phyloP scores from a whole-genome alignment of 64 coral and sea anemone genomes.

The Anthopleura sola region DNA sequence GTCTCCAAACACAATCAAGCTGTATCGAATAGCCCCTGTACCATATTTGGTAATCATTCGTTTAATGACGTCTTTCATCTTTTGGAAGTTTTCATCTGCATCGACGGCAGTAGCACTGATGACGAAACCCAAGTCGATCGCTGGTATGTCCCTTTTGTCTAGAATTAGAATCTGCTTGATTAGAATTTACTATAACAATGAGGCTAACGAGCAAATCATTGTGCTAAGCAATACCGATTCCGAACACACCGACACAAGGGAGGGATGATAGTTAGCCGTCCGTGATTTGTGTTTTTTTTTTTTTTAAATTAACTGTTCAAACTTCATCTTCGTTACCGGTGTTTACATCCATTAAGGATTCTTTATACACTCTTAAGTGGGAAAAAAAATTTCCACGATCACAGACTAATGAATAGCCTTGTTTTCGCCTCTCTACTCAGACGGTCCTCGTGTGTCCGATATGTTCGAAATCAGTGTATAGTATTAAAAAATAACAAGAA shows the following conservation, averaged over 20 bases:
- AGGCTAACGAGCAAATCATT: not conserved
- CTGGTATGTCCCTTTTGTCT: slow-evolving; percentile 42
- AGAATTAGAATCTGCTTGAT: not conserved
- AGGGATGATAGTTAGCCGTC: too few relatives aligned
- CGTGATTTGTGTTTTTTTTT: too few relatives aligned
- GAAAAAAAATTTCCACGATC: too few relatives aligned
- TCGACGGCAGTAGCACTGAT: slow-evolving; percentile 53
- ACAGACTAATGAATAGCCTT: too few relatives aligned
- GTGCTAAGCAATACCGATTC: not conserved
- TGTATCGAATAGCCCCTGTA: slow-evolving; percentile 31
- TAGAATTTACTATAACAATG: not conserved
- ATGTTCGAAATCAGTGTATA: not conserved
- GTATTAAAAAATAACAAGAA: not conserved
- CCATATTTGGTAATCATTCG: slow-evolving; percentile 41
- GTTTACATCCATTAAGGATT: too few relatives aligned
- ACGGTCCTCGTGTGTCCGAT: too few relatives aligned
- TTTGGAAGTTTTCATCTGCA: slow-evolving; percentile 27
- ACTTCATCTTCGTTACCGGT: too few relatives aligned
- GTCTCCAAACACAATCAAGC: slow-evolving; percentile 49
- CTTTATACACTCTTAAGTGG: too few relatives aligned
- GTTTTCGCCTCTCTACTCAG: too few relatives aligned
- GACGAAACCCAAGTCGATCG: slow-evolving; percentile 45
- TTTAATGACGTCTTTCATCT: slow-evolving; percentile 56
- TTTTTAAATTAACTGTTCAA: too few relatives aligned
- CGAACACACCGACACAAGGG: too few relatives aligned